A percentile compares a stretch with the other conserved stretches of the same genome.
Evolutionary conservation across 2,113 vertebrate genomes (phyloP).

Genomic region (Taxidea taxus): DNA sequence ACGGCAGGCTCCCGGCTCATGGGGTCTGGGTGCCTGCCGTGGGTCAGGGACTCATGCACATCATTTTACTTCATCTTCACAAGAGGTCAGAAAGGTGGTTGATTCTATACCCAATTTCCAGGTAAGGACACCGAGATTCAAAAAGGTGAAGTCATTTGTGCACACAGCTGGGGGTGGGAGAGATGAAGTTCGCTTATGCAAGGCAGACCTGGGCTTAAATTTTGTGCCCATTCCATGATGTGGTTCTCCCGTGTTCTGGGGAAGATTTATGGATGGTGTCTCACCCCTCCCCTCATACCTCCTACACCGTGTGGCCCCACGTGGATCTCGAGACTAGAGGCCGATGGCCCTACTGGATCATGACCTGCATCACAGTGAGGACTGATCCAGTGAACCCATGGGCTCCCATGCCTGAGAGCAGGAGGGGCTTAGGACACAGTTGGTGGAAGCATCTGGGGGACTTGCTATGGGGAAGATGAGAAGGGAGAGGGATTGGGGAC

Average conservation of each 20-base stretch:
- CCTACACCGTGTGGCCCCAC: rapidly evolving
- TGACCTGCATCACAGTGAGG: background rate
- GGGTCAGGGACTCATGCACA: too few relatives aligned
- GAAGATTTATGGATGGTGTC: background rate
- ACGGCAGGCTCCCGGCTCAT: background rate
- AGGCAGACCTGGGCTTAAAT: background rate
- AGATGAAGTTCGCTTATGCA: background rate
- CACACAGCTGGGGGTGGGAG: background rate
- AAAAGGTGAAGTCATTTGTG: background rate
- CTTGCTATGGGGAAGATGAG: rapidly evolving
- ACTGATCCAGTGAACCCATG: background rate
- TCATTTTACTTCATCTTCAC: background rate
- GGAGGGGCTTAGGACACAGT: background rate
- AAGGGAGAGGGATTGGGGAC: background rate
- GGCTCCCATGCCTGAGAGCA: background rate
- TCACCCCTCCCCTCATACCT: background rate
- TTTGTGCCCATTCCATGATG: rapidly evolving
- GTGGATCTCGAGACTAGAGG: rapidly evolving
- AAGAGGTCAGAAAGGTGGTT: background rate
- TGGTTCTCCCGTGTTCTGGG: background rate
- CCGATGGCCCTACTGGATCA: rapidly evolving
- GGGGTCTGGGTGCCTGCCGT: rapidly evolving
- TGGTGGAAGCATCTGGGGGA: background rate
- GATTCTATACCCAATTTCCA: background rate
- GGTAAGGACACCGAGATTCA: background rate